Conservation (phyloP, 2,113 vertebrate species). For the Peromyscus polionotus region DNA sequence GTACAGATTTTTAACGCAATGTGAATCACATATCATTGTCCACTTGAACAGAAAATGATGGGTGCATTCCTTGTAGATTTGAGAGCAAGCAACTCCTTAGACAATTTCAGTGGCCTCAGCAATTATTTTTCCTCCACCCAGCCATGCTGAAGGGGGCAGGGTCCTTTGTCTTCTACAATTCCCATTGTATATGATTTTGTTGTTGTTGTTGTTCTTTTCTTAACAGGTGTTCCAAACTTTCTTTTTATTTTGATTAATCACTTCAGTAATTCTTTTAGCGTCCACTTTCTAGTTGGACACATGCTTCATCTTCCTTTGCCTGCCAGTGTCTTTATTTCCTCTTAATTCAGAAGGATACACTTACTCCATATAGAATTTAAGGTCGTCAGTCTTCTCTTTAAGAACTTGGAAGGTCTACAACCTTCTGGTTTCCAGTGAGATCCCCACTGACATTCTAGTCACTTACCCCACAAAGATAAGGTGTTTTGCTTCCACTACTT, state of each 20-base stretch:
- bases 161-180: not conserved
- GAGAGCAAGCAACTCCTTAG: not conserved
- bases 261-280: not conserved
- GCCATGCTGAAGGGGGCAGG: not conserved
- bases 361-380: not conserved
- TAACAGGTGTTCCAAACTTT: not conserved
- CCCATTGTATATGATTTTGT: not conserved
- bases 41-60: not conserved
- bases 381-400: not conserved
- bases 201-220: not conserved
- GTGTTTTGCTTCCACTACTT: not conserved
- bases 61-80: not conserved
- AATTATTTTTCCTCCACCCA: not conserved
- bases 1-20: not conserved
- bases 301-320: not conserved
- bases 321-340: not conserved
- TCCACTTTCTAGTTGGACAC: not conserved
- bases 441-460: not conserved
- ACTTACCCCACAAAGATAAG: not conserved
- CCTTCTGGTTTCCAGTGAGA: slow-evolving; percentile 12
- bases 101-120: not conserved
- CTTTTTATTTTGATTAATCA: slow-evolving; percentile 1
- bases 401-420: not conserved
- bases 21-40: not conserved
- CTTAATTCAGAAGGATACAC: not conserved